Evolutionary conservation across 2,888 invertebrate genomes (phyloP).

Genomic region (Drosophila pseudotakahashii): DNA sequence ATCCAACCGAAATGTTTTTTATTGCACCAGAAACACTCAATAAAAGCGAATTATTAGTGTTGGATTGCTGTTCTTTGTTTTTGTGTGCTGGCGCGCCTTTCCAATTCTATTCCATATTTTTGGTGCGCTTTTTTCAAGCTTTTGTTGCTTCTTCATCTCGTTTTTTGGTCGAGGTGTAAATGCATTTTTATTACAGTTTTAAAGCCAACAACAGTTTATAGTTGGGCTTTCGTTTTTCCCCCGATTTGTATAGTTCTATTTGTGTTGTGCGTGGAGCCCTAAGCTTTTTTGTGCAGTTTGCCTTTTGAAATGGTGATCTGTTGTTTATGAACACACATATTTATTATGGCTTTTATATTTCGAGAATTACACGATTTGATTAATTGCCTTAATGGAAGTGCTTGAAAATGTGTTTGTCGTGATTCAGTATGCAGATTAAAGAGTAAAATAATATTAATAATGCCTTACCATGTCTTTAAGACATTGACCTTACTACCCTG

Average conservation of each 20-base stretch:
- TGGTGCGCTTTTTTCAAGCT: conserved; percentile 10
- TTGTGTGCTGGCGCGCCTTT: conserved; percentile 5
- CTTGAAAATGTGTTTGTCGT: no score
- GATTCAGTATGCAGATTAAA: no score
- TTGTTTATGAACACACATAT: conserved; percentile 33
- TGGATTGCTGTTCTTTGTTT: conserved; percentile 43
- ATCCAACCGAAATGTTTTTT: conserved; percentile 70
- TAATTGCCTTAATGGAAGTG: conserved; percentile 47
- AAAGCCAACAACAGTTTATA: conserved; percentile 44
- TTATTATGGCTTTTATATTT: conserved; percentile 48
- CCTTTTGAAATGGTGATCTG: conserved; percentile 50
- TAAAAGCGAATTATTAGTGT: conserved; percentile 78
- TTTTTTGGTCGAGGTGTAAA: conserved; percentile 56
- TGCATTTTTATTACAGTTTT: conserved; percentile 61
- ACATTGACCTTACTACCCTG: no score
- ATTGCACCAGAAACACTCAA: conserved; percentile 79
- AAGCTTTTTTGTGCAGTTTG: conserved; percentile 7
- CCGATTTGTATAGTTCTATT: conserved; percentile 14
- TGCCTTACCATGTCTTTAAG: no score
- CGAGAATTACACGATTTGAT: conserved; percentile 49
- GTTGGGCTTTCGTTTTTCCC: conserved; percentile 7
- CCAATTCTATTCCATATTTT: conserved; percentile 39
- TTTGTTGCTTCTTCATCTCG: conserved; percentile 1
- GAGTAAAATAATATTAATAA: no score
- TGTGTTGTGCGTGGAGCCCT: conserved; percentile 10